Base-by-base conservation (phyloP, 2,113 vertebrate genomes). In the Cyanocitta stelleri region DNA sequence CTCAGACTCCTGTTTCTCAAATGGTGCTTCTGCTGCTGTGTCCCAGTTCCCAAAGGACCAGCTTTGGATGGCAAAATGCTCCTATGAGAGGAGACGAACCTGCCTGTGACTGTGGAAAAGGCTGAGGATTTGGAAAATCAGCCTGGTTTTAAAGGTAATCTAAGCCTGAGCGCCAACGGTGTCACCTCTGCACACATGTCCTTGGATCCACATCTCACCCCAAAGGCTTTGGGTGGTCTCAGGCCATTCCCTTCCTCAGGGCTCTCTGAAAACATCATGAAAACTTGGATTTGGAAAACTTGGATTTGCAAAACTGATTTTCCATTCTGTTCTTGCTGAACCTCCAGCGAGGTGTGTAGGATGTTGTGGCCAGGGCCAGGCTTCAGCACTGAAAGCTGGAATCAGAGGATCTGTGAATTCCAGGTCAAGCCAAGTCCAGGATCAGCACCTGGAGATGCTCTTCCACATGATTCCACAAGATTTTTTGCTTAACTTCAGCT, bases 181-280 rank as follows among this genome's bases (percentile, higher is more conserved):
- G 2, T 27, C 30, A 1, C 1, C 1, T 32, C 41, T 59, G 49
- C 9, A 22, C 6, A 0, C 0, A 0, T 2, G 4, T 67, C 39
- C 58, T 35, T 26, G 55, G 55, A 32, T 23, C 41, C 35, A 43
- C 52, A 10, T 2, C 46, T 62, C 3, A 7, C 5, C 33, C 51
- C 21, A 30, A 69, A 66, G 19, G 3, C 8, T 62, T 30, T 39
- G 33, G 29, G 44, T n/a, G 54, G 9, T 48, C 54, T 69, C 46
- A 46, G 72, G 33, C 16, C 14, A 7, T n/a, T 33, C 51, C 2
- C 11, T 59, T 62, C 51, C 10, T 69, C 3, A 3, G 6, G 30
- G 9, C 19, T 75, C 20, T 23, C 76, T 78, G 46, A 59, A 81
- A 90, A 12, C 8, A 43, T 43, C 43, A 43, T 7, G 41, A 91